Percentiles rank a stretch among this genome's conserved stretches.
Conservation (phyloP, 1,140 invertebrate species). For the Rhagoletis pomonella region DNA sequence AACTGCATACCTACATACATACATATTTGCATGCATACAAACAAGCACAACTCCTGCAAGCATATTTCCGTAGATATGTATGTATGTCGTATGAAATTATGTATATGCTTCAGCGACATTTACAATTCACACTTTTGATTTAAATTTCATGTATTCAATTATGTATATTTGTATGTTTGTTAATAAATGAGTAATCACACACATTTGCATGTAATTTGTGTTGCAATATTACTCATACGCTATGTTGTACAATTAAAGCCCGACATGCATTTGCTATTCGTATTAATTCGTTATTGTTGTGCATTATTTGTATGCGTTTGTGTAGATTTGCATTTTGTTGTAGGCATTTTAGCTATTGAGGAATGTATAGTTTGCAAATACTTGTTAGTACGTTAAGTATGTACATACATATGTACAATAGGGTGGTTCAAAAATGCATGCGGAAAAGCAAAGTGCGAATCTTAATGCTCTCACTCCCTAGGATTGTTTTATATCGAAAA, state of each 20-base stretch:
- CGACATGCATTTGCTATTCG: background rate
- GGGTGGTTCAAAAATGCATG: too few relatives aligned
- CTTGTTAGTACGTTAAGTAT: background rate
- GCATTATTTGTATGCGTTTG: background rate
- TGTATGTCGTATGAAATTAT: background rate
- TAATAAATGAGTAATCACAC: background rate
- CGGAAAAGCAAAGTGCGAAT: too few relatives aligned
- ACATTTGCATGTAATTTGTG: too few relatives aligned
- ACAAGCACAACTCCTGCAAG: background rate
- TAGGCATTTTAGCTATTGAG: background rate
- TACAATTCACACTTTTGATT: constrained; percentile 22
- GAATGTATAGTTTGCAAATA: background rate
- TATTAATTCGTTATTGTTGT: constrained; percentile 26
- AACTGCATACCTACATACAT: too few relatives aligned
- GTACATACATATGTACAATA: too few relatives aligned
- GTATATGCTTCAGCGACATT: background rate
- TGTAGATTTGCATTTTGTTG: constrained; percentile 16
- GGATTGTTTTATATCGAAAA: too few relatives aligned
- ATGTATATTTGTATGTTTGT: background rate
- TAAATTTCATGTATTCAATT: constrained; percentile 32
- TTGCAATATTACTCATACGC: constrained; percentile 37
- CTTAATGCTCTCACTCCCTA: too few relatives aligned
- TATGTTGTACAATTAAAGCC: background rate
- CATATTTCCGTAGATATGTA: background rate
- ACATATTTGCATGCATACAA: background rate